Evolutionary conservation across 92 coral and sea anemone genomes (phyloP).

Genomic region (Zoanthus sociatus): DNA sequence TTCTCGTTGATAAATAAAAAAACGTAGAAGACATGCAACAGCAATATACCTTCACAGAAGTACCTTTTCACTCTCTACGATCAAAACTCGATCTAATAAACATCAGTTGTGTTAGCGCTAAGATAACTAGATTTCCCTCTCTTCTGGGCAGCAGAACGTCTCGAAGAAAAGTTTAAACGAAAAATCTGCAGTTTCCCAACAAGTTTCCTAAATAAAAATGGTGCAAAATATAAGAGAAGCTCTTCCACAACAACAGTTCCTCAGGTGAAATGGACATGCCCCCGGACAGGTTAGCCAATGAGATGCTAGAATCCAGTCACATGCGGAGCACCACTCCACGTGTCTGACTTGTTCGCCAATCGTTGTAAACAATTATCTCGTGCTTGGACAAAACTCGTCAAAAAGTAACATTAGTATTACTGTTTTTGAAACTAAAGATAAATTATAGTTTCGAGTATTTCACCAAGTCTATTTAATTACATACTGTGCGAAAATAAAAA

Average conservation of each 20-base stretch:
- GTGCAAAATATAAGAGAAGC: constrained; percentile 1
- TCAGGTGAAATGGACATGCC: constrained; percentile 49
- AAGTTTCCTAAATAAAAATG: neutral
- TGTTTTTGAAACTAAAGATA: too few relatives aligned
- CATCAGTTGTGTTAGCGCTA: constrained; percentile 1
- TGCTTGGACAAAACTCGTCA: constrained; percentile 25
- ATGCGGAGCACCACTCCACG: constrained; percentile 41
- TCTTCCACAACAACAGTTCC: constrained; percentile 48
- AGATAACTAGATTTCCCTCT: neutral
- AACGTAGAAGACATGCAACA: constrained; percentile 2
- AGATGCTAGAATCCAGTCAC: constrained; percentile 28
- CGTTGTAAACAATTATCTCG: constrained; percentile 45
- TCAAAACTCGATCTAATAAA: neutral
- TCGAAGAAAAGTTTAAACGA: neutral
- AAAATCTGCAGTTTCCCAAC: neutral
- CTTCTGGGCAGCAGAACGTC: neutral
- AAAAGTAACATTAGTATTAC: too few relatives aligned
- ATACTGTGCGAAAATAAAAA: too few relatives aligned
- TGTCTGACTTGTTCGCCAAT: constrained; percentile 43
- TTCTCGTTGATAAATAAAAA: constrained; percentile 31
- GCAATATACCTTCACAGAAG: neutral
- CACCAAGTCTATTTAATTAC: too few relatives aligned
- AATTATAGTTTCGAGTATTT: too few relatives aligned
- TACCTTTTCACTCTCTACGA: constrained; percentile 19
- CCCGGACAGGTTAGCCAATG: constrained; percentile 20